Base-by-base conservation (phyloP, 1,140 invertebrate species). In the Bombus confusus region DNA sequence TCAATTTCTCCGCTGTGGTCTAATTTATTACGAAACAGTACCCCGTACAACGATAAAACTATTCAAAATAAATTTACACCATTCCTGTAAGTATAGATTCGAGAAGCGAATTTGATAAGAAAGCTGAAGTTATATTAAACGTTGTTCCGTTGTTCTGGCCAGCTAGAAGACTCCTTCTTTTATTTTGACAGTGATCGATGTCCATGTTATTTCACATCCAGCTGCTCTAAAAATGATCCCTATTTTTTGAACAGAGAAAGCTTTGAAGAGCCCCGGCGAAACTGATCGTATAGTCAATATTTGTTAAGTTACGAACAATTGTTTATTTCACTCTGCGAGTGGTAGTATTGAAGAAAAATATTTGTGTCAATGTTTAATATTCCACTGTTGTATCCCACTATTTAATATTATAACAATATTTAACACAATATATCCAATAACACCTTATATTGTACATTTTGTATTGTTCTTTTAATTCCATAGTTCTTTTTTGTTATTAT, bases 141-240 rank as follows among this genome's bases (percentile, higher is more conserved):
- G 86, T 66, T 89, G 66, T 86, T 90, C 80, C 52, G 68, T 78
- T 57, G 81, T 87, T 79, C 78, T 69, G 75, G 64, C 86, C 68
- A 66, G 71, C 77, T 84, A 64, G 66, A 71, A 34, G 69, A 64
- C 78, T 87, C 86, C 86, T 86, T 83, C 47, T 82, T 90, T 87
- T 87, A 90, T 90, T 90, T 90, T 87, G 89, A 90, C 89, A 79
- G 86, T 90, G 89, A 90, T 90, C 89, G 89, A 90, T 90, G 89
- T 87, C 76, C 86, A 47, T 82, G 89, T 90, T 90, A 90, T 90
- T 90, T 90, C 88, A 80, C 71, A 87, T 86, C 86, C 80, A 87
- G 76, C 68, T 64, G 76, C 37, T 77, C 79, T 75, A 75, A 86
- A 66, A 83, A 90, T 52, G 74, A 90, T 87, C 66, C 75, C 64